A percentile compares a stretch with the other conserved stretches of the same genome.
Evolutionary conservation across 2,888 invertebrate species (phyloP).

Genomic region (Macaria notata): DNA sequence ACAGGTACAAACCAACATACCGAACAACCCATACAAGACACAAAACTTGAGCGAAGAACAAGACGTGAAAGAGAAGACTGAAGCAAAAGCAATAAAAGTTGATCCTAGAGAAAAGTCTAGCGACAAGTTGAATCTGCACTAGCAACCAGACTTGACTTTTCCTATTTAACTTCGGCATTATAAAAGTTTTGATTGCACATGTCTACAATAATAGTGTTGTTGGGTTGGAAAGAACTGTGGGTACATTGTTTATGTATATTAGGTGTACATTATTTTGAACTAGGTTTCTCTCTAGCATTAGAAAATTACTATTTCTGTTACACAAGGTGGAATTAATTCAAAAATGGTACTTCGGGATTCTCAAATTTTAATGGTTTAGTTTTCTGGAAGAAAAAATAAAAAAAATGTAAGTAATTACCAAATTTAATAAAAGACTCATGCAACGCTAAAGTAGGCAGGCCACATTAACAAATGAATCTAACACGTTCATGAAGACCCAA

Average conservation of each 20-base stretch:
- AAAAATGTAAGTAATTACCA: too few species aligned
- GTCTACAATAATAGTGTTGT: slow-evolving; percentile 11
- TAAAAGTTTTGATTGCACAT: slow-evolving; percentile 33
- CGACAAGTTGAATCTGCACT: slow-evolving; percentile 24
- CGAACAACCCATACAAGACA: not conserved
- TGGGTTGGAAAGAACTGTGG: not conserved
- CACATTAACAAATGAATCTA: too few species aligned
- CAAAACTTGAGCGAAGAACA: not conserved
- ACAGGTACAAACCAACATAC: too few species aligned
- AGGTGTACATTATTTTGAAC: not conserved
- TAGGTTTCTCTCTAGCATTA: too few species aligned
- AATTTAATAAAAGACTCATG: too few species aligned
- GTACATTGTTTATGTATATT: not conserved
- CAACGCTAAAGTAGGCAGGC: too few species aligned
- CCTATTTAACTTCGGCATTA: slow-evolving; percentile 49
- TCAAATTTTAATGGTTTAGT: too few species aligned
- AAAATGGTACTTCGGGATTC: too few species aligned
- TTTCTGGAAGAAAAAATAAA: too few species aligned
- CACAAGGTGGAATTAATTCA: too few species aligned
- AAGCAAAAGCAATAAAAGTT: slow-evolving; percentile 24
- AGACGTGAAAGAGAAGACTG: not conserved
- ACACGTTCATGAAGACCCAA: too few species aligned
- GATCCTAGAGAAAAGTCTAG: slow-evolving; percentile 19
- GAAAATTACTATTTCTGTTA: too few species aligned
- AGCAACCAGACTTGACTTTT: slow-evolving; percentile 40